Evolutionary conservation across 92 coral and sea anemone species (phyloP), one percentile per base, ranked within the genome.

Genomic region (Isaurus tuberculatus): DNA sequence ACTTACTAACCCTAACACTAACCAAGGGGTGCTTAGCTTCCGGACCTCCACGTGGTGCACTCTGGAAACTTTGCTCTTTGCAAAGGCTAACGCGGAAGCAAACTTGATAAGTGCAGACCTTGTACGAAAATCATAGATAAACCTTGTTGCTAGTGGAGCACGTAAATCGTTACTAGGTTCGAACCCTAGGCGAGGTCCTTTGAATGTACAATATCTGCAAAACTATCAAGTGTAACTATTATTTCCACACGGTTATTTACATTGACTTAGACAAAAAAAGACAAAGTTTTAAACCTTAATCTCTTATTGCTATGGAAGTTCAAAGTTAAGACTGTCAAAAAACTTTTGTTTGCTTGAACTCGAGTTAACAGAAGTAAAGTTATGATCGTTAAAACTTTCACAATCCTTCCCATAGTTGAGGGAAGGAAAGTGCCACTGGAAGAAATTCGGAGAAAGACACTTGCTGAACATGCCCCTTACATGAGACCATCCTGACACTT

Each of bases 341-440:
- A 53, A 53, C 63, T 53, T 53, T 53, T 8, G 16, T 53, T 53
- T 53, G 46, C 5, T 9, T 40, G 46, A 40, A 40, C 4, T 40
- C 46, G 46, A 40, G 46, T 40, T 40, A 40, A 40, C 46, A 40
- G 46, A 40, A 40, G 46, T 40, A 40, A 40, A 40, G 46, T 40
- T 40, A 40, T 40, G 46, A 40, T 40, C 46, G 5, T 40, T 40
- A 40, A 40, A 40, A 40, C 46, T 40, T 40, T 40, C 46, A 40
- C 46, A 40, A 40, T 40, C 46, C 5, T 40, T 9, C 46, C n/a
- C n/a, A 26, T 65, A 2, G 37, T 71, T 22, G 64, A 89, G 69
- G 92, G 89, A 32, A 88, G 91, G 79, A 88, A 88, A 63, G 55
- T 73, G 17, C 75, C 86, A 16, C 63, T 85, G 65, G 27, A 44